phyloP scores from a whole-genome alignment of 2,888 invertebrate genomes.

The Drosophila hawaiiensis region DNA sequence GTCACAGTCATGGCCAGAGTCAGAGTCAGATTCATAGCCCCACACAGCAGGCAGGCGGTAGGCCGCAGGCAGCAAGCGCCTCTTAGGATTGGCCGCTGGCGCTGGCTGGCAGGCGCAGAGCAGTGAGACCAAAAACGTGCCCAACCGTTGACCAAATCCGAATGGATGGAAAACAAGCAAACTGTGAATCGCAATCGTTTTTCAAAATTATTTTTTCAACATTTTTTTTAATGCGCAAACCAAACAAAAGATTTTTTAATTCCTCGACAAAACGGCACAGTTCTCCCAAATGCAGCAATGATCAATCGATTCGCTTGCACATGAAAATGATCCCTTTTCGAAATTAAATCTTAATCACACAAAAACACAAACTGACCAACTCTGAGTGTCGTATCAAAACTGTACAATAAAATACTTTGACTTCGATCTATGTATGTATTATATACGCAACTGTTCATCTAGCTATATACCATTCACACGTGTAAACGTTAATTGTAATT shows the following conservation, averaged over 20 bases:
- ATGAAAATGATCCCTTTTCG: neutral
- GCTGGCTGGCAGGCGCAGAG: slow-evolving; percentile 56
- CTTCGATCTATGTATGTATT: slow-evolving; percentile 50
- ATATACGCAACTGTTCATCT: slow-evolving; percentile 35
- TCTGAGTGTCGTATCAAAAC: slow-evolving; percentile 51
- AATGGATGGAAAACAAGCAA: slow-evolving; percentile 63
- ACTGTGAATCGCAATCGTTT: slow-evolving; percentile 74
- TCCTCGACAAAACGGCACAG: slow-evolving; percentile 47
- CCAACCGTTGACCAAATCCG: slow-evolving; percentile 16
- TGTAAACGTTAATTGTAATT: slow-evolving; percentile 26
- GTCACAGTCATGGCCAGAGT: slow-evolving; percentile 9
- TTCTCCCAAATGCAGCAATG: slow-evolving; percentile 27
- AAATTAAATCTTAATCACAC: neutral
- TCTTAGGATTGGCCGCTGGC: slow-evolving; percentile 73
- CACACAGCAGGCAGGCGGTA: slow-evolving; percentile 32
- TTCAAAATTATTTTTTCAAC: slow-evolving; percentile 40
- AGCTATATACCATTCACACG: slow-evolving; percentile 12
- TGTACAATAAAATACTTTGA: slow-evolving; percentile 58
- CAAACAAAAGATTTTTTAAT: slow-evolving; percentile 39
- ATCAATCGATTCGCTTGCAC: slow-evolving; percentile 19
- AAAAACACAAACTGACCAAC: slow-evolving; percentile 61
- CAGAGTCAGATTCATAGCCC: slow-evolving; percentile 18
- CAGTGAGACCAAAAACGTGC: slow-evolving; percentile 29
- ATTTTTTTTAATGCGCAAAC: slow-evolving; percentile 57
- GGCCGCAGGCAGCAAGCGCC: slow-evolving; percentile 70